A percentile compares a stretch with the other conserved stretches of the same genome.
Conservation (phyloP, 2,888 invertebrate genomes). For the Oxystoma pomonae region DNA sequence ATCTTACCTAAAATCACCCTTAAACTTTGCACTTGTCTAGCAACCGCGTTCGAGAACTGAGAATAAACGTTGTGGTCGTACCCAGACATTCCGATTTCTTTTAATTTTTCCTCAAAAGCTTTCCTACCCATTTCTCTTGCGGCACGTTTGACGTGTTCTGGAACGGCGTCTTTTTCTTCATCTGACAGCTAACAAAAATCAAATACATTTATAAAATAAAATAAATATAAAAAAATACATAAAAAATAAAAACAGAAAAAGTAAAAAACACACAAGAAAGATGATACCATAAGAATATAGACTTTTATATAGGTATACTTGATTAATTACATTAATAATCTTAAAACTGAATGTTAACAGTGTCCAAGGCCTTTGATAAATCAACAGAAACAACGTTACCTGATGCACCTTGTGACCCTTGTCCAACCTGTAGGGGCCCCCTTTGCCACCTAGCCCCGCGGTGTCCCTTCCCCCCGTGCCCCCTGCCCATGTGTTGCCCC, state of each 20-base stretch:
- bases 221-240: no score
- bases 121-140: constrained; percentile 91
- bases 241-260: no score
- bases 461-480: constrained; percentile 93
- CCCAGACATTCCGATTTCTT: constrained; percentile 92
- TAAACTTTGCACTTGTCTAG: constrained; percentile 79
- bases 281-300: no score
- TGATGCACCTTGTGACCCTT: constrained; percentile 93
- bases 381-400: no score
- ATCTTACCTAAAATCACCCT: constrained; percentile 69
- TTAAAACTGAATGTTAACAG: no score
- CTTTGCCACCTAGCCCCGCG: constrained; percentile 93
- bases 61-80: constrained; percentile 87
- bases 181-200: constrained; percentile 70
- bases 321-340: no score
- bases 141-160: constrained; percentile 82
- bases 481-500: constrained; percentile 96
- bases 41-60: constrained; percentile 72
- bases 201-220: no score
- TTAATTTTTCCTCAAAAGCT: constrained; percentile 80
- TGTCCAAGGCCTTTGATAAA: no score
- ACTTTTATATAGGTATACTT: no score
- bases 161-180: constrained; percentile 84
- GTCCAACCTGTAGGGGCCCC: constrained; percentile 92
- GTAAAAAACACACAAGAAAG: no score